A percentile compares a stretch with the other conserved stretches of the same genome.
Conservation (phyloP, 2,797 vertebrate genomes). For the Gymnothorax javanicus region DNA sequence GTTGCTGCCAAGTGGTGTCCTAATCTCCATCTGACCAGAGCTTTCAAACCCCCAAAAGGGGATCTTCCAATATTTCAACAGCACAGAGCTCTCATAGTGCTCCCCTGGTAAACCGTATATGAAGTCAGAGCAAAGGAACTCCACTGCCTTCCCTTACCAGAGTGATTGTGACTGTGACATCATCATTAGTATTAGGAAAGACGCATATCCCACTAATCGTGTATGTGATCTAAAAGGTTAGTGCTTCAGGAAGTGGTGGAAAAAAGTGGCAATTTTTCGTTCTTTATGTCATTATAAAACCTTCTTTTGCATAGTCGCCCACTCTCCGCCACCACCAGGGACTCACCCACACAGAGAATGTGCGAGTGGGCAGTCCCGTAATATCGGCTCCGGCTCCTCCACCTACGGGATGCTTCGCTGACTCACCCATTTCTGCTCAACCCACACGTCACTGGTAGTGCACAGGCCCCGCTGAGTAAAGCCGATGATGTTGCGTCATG, state of each 20-base stretch:
- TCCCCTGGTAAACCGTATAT: background rate
- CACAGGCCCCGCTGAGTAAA: background rate
- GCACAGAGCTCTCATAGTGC: background rate
- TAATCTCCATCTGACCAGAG: background rate
- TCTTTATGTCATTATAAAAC: background rate
- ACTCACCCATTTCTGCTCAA: background rate
- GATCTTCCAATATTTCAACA: background rate
- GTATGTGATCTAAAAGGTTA: too few relatives aligned
- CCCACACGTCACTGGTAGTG: background rate
- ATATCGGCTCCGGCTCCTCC: background rate
- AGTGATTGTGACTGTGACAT: too few relatives aligned
- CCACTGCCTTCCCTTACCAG: too few relatives aligned
- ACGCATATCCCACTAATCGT: too few relatives aligned
- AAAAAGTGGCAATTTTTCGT: background rate
- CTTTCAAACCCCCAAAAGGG: background rate
- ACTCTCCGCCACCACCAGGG: background rate
- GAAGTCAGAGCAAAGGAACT: too few relatives aligned
- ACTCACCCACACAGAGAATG: background rate
- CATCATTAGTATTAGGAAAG: too few relatives aligned
- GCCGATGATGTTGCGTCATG: background rate
- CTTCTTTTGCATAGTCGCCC: background rate
- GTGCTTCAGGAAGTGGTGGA: background rate
- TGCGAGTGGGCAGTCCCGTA: background rate
- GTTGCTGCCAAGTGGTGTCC: background rate
- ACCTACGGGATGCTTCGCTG: conserved; percentile 2